Percentiles rank a stretch among this genome's conserved stretches.
These are phyloP conservation scores for Chloropsis cyanopogon DNA, from an alignment of 2,113 vertebrate genomes.

Conservation along the genomic window DNA sequence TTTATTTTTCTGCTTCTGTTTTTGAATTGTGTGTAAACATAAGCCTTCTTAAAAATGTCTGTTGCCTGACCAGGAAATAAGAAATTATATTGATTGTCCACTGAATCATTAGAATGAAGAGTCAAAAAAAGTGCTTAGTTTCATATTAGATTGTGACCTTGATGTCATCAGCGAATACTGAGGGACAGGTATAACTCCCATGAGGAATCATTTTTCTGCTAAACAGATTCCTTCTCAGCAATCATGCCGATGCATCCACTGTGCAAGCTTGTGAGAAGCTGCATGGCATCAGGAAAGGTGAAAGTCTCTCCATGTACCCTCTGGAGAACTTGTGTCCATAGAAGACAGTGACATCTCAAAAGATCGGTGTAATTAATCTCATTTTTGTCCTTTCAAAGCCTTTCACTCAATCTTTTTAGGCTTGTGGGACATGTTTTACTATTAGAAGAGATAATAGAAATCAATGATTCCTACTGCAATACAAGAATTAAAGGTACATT, in stretches of 20 bases:
- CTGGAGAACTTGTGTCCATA: neutral
- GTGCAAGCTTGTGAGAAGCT: neutral
- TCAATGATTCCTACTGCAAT: neutral
- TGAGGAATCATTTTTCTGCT: neutral
- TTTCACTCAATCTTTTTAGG: neutral
- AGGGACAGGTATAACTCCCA: neutral
- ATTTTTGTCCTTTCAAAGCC: neutral
- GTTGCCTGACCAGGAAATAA: neutral
- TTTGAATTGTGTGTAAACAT: neutral
- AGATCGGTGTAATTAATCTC: neutral
- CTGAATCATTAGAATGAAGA: neutral
- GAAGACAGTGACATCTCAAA: neutral
- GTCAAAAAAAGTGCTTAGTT: neutral
- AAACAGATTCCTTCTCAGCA: neutral
- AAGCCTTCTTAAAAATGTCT: neutral
- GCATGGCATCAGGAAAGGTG: neutral
- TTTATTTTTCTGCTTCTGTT: neutral
- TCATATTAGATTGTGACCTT: slow-evolving; percentile 10
- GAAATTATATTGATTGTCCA: neutral
- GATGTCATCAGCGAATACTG: neutral
- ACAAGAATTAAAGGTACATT: neutral
- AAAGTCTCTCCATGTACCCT: neutral
- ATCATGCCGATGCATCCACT: neutral
- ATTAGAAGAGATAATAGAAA: neutral
- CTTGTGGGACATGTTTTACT: neutral